Base-by-base conservation (phyloP, 1,140 invertebrate genomes). In the Heliconius eleuchia region DNA sequence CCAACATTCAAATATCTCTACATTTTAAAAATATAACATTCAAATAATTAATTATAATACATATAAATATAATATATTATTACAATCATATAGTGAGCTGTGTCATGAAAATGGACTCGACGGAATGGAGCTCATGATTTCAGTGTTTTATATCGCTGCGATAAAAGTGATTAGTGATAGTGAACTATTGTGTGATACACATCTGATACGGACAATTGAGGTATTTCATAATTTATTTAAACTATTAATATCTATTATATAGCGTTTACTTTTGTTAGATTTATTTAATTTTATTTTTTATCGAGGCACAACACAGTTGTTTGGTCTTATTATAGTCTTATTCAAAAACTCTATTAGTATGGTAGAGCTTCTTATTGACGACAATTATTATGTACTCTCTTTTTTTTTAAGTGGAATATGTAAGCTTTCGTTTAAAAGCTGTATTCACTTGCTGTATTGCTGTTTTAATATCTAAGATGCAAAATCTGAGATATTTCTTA, bases 141-240 rank as follows among this genome's bases (percentile, higher is more conserved):
- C 88, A 90, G 91, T 93, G 92, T 92, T 89, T 93, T 89, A 82
- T 86, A 85, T 83, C 85, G 88, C 91, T 91, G 84, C 76, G 76
- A 77, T 77, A 77, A 87, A 86, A 91, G 93, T 94, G 93, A 92
- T 92, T 92, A 92, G 92, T 94, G 93, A 91, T 92, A 92, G 93
- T 94, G 93, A 92, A 89, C 89, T 79, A 88, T 89, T 84, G 72
- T 85, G 93, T 94, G 93, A 92, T 92, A 88, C 80, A 76, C 83
- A 82, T 77, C 85, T 81, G 83, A 87, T 87, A 88, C 89, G 91
- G 90, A 91, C 91, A 91, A 80, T 91, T 74, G 76, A 94, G 92
- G 92, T 94, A 94, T 81, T 81, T 71, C 1, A 30, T 27, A 66
- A 13, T 66, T 66, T 66, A 66, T 66, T 66, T 66, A 30, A 13